Evolutionary conservation across 2,888 invertebrate genomes (phyloP), one percentile per base, ranked within the genome.

Genomic region (Dryobotodes eremita): DNA sequence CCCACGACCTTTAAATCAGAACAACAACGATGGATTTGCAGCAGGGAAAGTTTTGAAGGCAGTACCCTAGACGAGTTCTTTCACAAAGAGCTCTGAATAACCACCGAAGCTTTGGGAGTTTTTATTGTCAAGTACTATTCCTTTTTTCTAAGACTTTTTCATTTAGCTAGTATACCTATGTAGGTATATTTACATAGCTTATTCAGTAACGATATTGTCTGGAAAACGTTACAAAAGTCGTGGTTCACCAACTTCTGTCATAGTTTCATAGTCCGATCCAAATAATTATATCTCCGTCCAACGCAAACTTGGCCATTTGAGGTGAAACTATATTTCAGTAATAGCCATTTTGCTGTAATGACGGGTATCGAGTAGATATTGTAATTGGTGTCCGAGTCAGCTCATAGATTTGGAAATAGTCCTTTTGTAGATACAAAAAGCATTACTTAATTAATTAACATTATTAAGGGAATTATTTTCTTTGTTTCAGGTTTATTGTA

Each of bases 271-370:
- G 26, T 26, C 53, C 26, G 61, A n/a, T 65, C n/a, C 15, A n/a
- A 77, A 72, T 61, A 26, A 79, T 61, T 23, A 57, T 50, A 53
- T 66, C 26, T 23, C 71, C 59, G 42, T 46, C 72, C 59, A 73
- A 26, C 42, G 65, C 65, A 65, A 70, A 66, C 50, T 75, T 69
- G 64, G 73, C 50, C 48, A 50, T 62, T 61, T 61, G 61, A 61
- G 75, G 72, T 70, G n/a, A 59, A 61, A 66, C 59, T 84, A 68
- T 71, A 76, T 57, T n/a, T n/a, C n/a, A 46, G 61, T 50, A 81
- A 62, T 61, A 61, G 59, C 20, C n/a, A 57, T 65, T 80, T 64
- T 75, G 23, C 59, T 55, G 66, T 48, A 48, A 64, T 66, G 26
- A 53, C 31, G 57, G 31, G 59, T 46, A 50, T 61, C 36, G 55